Evolutionary conservation across 2,113 vertebrate genomes (phyloP).

Genomic region (Indri indri): DNA sequence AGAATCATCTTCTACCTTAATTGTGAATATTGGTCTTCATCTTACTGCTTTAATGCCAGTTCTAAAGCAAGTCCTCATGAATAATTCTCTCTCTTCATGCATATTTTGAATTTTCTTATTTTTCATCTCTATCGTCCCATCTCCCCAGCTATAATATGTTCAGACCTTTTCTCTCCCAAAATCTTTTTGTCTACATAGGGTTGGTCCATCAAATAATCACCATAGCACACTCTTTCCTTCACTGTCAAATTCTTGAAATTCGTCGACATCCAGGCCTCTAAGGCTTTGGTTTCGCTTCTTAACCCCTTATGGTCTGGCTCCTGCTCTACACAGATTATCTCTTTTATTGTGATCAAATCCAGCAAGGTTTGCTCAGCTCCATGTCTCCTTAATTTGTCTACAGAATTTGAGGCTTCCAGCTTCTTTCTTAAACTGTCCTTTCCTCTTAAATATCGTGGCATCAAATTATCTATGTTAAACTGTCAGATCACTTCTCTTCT

Average conservation of each 20-base stretch:
- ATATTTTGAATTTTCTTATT: not conserved
- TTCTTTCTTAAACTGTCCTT: not conserved
- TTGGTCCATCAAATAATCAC: not conserved
- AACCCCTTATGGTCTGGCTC: not conserved
- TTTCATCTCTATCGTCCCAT: not conserved
- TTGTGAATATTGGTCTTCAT: slow-evolving; percentile 38
- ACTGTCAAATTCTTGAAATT: not conserved
- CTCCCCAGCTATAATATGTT: not conserved
- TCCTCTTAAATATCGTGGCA: not conserved
- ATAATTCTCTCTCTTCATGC: slow-evolving; percentile 6
- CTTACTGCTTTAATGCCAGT: not conserved
- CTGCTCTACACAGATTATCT: not conserved
- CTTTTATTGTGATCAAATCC: not conserved
- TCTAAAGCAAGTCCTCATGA: slow-evolving; percentile 17
- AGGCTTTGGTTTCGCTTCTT: not conserved
- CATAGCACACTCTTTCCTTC: not conserved
- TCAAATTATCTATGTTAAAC: not conserved
- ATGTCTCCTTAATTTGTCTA: not conserved
- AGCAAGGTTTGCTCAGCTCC: not conserved
- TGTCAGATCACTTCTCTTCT: not conserved
- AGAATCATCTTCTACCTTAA: not conserved
- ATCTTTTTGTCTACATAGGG: not conserved
- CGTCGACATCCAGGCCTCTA: not conserved
- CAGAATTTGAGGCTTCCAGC: not conserved
- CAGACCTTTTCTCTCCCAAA: not conserved